These are phyloP conservation scores for Lasioglossum calceatum DNA, from an alignment of 2,888 invertebrate genomes.

Conservation along the genomic window DNA sequence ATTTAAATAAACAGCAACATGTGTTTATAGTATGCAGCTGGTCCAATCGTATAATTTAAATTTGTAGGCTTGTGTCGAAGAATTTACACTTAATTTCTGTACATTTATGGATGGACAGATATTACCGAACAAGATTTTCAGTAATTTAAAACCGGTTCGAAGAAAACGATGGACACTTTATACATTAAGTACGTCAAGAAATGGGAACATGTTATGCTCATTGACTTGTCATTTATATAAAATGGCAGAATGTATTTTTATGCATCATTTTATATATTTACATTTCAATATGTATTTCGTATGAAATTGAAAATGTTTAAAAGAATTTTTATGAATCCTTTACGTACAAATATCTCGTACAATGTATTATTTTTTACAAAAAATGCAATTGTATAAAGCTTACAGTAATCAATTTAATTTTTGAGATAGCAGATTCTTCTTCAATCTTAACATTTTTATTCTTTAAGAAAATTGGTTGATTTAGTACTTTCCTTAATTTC, in stretches of 20 bases:
- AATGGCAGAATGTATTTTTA: not conserved
- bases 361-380: not conserved
- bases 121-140: constrained; percentile 16
- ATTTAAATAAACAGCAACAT: constrained; percentile 7
- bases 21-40: constrained; percentile 22
- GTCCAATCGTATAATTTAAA: not conserved
- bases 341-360: not conserved
- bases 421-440: not conserved
- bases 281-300: not conserved
- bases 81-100: constrained; percentile 16
- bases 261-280: not conserved
- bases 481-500: not conserved
- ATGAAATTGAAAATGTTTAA: not conserved
- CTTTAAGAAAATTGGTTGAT: not conserved
- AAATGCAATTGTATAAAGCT: not conserved
- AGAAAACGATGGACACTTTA: constrained; percentile 29
- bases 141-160: constrained; percentile 27
- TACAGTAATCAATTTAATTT: not conserved
- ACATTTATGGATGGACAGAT: constrained; percentile 14
- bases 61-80: constrained; percentile 6
- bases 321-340: not conserved
- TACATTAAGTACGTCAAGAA: constrained; percentile 7
- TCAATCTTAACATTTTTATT: not conserved
- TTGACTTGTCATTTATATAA: not conserved
- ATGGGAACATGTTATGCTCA: not conserved